Conservation (phyloP, 2,113 vertebrate species). For the Stomatorhinus ivindoensis region DNA sequence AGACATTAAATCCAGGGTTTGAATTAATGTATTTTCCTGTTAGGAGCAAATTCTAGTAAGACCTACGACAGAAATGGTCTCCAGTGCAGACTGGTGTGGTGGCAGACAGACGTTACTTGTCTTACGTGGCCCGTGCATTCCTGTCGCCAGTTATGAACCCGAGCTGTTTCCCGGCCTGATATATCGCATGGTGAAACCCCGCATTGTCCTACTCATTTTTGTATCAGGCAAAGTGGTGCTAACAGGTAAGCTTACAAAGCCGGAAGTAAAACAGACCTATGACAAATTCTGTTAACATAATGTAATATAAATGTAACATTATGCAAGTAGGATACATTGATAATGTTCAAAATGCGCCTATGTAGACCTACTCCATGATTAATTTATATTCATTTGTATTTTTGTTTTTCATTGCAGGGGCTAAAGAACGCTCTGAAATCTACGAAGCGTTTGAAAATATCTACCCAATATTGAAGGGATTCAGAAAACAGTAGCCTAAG, state of each 20-base stretch:
- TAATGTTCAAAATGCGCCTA: not conserved
- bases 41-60: not conserved
- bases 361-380: not conserved
- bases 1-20: not conserved
- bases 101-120: not conserved
- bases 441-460: constrained; percentile 97
- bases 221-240: constrained; percentile 95
- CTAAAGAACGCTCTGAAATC: constrained; percentile 88
- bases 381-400: not conserved
- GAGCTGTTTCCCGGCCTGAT: constrained; percentile 95
- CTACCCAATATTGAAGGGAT: constrained; percentile 89
- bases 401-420: constrained; percentile 62
- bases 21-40: not conserved
- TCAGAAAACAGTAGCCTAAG: constrained; percentile 67
- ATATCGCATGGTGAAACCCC: constrained; percentile 95
- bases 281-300: not conserved
- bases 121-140: not conserved
- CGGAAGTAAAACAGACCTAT: not conserved
- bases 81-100: not conserved
- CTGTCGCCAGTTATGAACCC: constrained; percentile 77
- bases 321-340: not conserved
- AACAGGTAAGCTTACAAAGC: constrained; percentile 65
- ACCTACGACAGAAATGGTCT: not conserved
- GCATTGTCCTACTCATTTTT: constrained; percentile 92
- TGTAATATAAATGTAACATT: not conserved